Conservation (phyloP, 2,888 invertebrate species). For the Glaucopsyche alexis region DNA sequence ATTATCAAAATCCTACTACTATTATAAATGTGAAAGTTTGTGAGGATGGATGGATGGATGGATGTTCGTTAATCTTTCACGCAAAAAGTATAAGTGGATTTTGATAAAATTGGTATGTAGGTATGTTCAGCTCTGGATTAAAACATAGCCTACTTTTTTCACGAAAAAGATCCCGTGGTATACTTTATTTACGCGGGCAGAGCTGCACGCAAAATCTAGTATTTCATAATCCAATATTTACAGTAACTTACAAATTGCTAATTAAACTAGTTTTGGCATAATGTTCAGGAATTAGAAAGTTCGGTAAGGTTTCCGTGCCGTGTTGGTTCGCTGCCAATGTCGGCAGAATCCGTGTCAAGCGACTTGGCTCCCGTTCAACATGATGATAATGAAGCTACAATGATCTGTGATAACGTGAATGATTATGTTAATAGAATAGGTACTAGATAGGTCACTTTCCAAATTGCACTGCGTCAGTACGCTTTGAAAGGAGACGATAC, state of each 20-base stretch:
- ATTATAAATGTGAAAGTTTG: too few species aligned
- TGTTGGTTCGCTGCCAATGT: conserved; percentile 10
- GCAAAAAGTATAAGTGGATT: too few species aligned
- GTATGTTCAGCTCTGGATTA: too few species aligned
- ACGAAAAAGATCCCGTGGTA: too few species aligned
- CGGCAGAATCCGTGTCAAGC: conserved; percentile 11
- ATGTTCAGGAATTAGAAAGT: conserved; percentile 16
- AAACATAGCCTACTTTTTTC: too few species aligned
- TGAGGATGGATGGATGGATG: too few species aligned
- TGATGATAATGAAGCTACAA: conserved; percentile 10
- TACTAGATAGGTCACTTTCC: neutral
- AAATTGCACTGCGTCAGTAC: neutral
- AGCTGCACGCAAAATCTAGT: too few species aligned
- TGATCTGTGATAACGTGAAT: neutral
- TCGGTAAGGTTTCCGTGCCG: neutral
- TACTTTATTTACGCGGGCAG: too few species aligned
- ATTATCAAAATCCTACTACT: too few species aligned
- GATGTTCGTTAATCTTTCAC: too few species aligned
- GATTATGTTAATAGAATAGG: neutral
- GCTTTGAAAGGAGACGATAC: neutral
- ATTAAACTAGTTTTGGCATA: conserved; percentile 15
- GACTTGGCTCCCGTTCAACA: neutral
- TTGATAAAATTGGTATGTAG: too few species aligned
- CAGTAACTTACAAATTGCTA: neutral
- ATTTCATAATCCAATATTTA: neutral